Percentiles rank a stretch among this genome's conserved stretches.
Evolutionary conservation across 2,797 vertebrate species (phyloP).

Genomic region (Phalanger gymnotis): DNA sequence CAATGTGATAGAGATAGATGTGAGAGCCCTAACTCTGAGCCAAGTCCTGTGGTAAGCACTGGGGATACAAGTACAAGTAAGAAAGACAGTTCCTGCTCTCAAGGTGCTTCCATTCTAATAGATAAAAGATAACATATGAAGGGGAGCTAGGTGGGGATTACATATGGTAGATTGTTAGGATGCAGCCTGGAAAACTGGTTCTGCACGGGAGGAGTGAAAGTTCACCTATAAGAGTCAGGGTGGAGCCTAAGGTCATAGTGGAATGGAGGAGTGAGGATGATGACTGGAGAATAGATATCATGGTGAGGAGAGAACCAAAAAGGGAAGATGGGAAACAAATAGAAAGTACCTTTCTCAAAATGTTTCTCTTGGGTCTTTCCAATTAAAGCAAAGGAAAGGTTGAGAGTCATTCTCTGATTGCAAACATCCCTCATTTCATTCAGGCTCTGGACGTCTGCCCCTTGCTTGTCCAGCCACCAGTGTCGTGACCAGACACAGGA

Average conservation of each 20-base stretch:
- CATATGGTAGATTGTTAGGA: too few species aligned
- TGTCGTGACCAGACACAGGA: not conserved
- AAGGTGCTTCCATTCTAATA: too few species aligned
- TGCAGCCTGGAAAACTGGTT: too few species aligned
- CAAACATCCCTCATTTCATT: conserved; percentile 22
- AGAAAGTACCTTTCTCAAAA: not conserved
- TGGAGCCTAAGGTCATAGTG: not conserved
- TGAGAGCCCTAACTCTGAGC: not conserved
- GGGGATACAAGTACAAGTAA: too few species aligned
- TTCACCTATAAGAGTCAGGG: not conserved
- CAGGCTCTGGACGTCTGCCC: not conserved
- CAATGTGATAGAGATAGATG: not conserved
- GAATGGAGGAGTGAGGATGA: not conserved
- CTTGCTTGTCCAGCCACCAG: not conserved
- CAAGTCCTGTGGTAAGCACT: too few species aligned
- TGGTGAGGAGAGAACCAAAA: not conserved
- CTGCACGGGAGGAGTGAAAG: not conserved
- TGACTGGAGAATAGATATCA: not conserved
- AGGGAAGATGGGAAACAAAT: not conserved
- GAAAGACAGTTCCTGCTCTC: too few species aligned
- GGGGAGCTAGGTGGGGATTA: too few species aligned
- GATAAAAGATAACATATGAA: too few species aligned
- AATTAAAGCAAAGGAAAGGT: not conserved
- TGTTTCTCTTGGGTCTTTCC: not conserved
- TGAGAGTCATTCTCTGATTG: not conserved